Base-by-base conservation (phyloP, 1,140 invertebrate genomes). In the Zaprionus lachaisei region DNA sequence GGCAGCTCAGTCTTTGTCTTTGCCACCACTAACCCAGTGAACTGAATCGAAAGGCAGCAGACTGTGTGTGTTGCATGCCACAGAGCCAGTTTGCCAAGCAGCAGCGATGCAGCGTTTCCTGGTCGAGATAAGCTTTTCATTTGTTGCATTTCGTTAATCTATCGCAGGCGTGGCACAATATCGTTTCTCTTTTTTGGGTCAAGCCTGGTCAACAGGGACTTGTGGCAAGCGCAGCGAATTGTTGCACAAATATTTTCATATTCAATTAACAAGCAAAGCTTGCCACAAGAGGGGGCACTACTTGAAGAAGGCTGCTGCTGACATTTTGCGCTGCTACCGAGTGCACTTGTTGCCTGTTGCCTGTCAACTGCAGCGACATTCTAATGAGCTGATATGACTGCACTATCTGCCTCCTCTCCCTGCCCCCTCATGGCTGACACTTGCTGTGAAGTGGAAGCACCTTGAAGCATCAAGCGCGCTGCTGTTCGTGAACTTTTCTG, bases 401-500 rank as follows among this genome's bases (percentile, higher is more conserved):
- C 24, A 5, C 24, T 26, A 26, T 26, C 24, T 26, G 24, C 37
- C 5, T n/a, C 5, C 20, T 2, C 28, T 54, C 51, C 37, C 49
- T 14, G 12, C 4, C 37, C 1, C n/a, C 2, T 24, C 41, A 34
- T 44, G n/a, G 20, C 47, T 22, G 20, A 4, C 47, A 62, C 22
- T 58, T 69, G 49, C 28, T 26, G 60, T 62, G 41, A 26, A 63
- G 63, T 65, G 54, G 54, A 56, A 60, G 38, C 44, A 63, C 58
- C 60, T 75, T 76, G 61, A 76, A 34, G 68, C 34, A 51, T 51
- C 17, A 24, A 11, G 1, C 55, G 61, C 67, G 28, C 69, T 56
- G 83, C 72, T 62, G 83, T 79, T 87, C 84, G 71, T 87, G 83
- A 87, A 87, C 83, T 87, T 87, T 89, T 89, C 54, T 44, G 38